phyloP scores from a whole-genome alignment of 30 jellyfish, hydroid and myxozoan genomes.

The Clytia hemisphaerica region DNA sequence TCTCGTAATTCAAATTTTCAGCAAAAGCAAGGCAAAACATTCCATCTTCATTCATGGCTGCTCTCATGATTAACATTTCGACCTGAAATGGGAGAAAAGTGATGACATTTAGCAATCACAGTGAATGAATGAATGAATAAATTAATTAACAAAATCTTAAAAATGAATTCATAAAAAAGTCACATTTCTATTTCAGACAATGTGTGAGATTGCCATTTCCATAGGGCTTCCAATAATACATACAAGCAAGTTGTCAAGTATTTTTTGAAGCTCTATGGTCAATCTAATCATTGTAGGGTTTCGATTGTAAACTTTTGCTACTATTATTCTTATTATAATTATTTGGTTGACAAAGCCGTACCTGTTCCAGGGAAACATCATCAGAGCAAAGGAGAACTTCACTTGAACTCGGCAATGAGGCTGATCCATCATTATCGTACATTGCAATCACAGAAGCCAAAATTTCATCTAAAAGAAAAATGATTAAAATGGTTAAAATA shows the following conservation, averaged over 20 bases:
- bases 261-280: too few species aligned
- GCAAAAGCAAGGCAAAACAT: constrained; percentile 18
- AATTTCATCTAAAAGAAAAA: constrained; percentile 7
- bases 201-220: too few species aligned
- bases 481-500: not conserved
- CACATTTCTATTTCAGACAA: too few species aligned
- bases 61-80: constrained; percentile 11
- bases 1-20: constrained; percentile 9
- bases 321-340: too few species aligned
- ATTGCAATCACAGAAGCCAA: not conserved
- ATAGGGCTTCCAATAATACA: too few species aligned
- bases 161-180: not conserved
- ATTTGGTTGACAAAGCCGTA: too few species aligned
- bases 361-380: constrained; percentile 3
- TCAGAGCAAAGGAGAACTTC: constrained; percentile 15
- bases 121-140: not conserved
- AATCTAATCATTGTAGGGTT: not conserved
- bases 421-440: constrained; percentile 28
- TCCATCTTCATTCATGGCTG: constrained; percentile 9
- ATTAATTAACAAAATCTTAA: not conserved
- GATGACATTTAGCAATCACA: not conserved
- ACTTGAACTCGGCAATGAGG: constrained; percentile 7
- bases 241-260: too few species aligned
- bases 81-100: not conserved
- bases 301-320: not conserved